Base-by-base conservation (phyloP, 2,113 vertebrate species). In the Capra hircus region DNA sequence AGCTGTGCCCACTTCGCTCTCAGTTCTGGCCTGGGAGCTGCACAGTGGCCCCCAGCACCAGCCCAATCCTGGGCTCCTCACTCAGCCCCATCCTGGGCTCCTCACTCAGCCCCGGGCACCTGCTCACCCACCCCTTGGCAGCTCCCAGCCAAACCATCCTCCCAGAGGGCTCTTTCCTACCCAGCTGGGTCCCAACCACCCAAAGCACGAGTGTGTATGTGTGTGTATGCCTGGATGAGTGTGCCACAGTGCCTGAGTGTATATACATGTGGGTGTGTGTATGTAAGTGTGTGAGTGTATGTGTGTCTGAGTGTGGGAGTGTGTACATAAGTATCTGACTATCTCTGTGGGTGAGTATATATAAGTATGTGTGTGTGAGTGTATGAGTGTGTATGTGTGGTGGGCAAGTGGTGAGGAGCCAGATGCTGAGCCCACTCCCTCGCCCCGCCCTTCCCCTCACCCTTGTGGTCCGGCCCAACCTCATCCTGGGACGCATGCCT, bases 101-200 rank as follows among this genome's bases (percentile, higher is more conserved):
- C 74, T 60, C 9, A 96, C 97, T 86, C 33, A 2, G 67, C 64
- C 86, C 86, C 57, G 62, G 97, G 50, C 91, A 89, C 88, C 91
- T 81, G 94, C 59, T 83, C 82, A 60, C 77, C 94, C 67, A 27
- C 57, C 78, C 52, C 48, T 94, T 97, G 93, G 93, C 83, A 95
- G 92, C 36, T 52, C 43, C 21, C 28, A n/a, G 17, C 13, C 36
- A 60, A 23, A 36, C 62, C 33, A 30, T 43, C 19, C 89, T 95
- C 88, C 71, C 62, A 80, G 74, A 85, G 53, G 77, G 60, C 59
- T 43, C 43, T 93, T n/a, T 50, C n/a, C 87, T 84, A 62, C 57
- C 89, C 50, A 48, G 85, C 55, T 62, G 7, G 2, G 13, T 83
- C 16, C 74, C 36, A 50, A 55, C 36, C 17, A 16, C 59, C 25